phyloP scores from a whole-genome alignment of 2,888 invertebrate species.

The Drosophila imparisetae region DNA sequence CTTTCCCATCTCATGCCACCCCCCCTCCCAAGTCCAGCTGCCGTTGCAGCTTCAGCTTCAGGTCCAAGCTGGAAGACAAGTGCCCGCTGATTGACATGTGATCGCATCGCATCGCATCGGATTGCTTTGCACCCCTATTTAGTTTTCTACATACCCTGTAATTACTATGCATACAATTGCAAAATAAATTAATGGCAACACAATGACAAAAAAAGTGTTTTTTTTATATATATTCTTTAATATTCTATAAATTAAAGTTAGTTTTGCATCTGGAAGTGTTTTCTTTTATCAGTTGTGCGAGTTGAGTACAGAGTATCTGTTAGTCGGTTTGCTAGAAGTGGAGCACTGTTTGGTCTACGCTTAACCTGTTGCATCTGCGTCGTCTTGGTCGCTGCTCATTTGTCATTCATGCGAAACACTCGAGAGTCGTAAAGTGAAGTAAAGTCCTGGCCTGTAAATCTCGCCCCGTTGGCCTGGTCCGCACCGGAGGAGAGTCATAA shows the following conservation, averaged over 20 bases:
- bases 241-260: too few relatives aligned
- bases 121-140: conserved; percentile 38
- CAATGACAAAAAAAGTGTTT: too few relatives aligned
- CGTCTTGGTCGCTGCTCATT: conserved; percentile 70
- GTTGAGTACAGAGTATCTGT: background rate
- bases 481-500: conserved; percentile 50
- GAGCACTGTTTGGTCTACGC: conserved; percentile 7
- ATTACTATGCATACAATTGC: background rate
- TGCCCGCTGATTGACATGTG: conserved; percentile 77
- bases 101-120: conserved; percentile 64
- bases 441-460: conserved; percentile 52
- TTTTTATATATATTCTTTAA: too few relatives aligned
- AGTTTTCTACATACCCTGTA: background rate
- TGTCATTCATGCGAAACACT: conserved; percentile 79
- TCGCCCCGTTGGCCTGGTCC: conserved; percentile 18
- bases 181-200: background rate
- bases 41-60: conserved; percentile 28
- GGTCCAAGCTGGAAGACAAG: conserved; percentile 38
- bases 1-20: conserved; percentile 1
- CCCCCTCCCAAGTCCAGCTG: background rate
- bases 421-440: conserved; percentile 62
- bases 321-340: background rate
- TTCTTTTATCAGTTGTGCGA: fast-evolving
- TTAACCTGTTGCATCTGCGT: conserved; percentile 69
- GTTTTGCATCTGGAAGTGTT: too few relatives aligned